Percentiles rank a stretch among this genome's conserved stretches.
Conservation (phyloP, 2,888 invertebrate species). For the Acronicta alni region DNA sequence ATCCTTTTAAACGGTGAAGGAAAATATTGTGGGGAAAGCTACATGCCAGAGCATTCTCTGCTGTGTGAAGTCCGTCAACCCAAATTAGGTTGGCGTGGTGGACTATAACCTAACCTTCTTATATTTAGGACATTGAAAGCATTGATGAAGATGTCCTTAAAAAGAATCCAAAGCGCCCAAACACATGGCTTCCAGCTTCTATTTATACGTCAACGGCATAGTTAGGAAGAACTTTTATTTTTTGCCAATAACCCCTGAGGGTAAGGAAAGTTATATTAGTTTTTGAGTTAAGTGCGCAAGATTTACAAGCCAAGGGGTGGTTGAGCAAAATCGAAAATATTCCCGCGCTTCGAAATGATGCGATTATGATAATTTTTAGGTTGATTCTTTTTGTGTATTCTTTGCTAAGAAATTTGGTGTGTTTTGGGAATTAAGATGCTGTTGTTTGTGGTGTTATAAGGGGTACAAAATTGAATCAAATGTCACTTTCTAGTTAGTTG, state of each 20-base stretch:
- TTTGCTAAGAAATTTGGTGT: not conserved
- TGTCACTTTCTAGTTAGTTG: no score
- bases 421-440: conserved; percentile 18
- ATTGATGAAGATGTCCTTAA: no score
- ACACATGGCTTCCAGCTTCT: conserved; percentile 24
- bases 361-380: conserved; percentile 46
- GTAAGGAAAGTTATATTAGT: conserved; percentile 66
- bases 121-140: no score
- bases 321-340: conserved; percentile 26
- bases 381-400: conserved; percentile 18
- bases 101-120: no score
- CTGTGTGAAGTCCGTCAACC: no score
- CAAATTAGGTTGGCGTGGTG: no score
- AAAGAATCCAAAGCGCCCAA: not conserved
- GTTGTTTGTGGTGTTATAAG: not conserved
- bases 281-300: conserved; percentile 56
- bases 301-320: conserved; percentile 37
- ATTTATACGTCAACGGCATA: conserved; percentile 52
- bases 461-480: not conserved
- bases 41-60: no score
- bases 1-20: no score
- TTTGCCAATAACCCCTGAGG: conserved; percentile 55
- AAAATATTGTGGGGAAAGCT: not conserved
- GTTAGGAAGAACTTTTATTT: conserved; percentile 52
- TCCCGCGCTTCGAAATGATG: conserved; percentile 34